Conservation (phyloP, 2,888 invertebrate genomes). For the Diaprepes abbreviatus region DNA sequence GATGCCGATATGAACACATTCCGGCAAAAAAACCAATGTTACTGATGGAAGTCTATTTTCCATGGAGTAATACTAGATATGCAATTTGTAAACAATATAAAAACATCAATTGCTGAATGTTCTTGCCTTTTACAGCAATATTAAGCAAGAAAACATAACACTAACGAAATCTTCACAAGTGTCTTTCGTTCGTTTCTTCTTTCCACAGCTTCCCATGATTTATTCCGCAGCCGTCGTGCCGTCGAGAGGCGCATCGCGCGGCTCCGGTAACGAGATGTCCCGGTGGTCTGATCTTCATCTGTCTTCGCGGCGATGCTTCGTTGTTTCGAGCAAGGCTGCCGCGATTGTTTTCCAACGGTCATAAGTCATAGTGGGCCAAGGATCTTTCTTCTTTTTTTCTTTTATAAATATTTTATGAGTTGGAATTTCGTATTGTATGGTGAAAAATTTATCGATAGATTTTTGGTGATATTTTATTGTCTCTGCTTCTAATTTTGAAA, state of each 20-base stretch:
- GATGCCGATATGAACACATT: too few relatives aligned
- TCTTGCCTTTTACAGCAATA: too few relatives aligned
- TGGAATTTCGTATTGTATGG: constrained; percentile 24
- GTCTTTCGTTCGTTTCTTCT: constrained; percentile 30
- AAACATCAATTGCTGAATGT: too few relatives aligned
- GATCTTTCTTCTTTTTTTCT: constrained; percentile 41
- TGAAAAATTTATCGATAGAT: background rate
- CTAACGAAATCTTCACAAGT: constrained; percentile 32
- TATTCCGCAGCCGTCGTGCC: constrained; percentile 48
- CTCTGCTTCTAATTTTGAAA: too few relatives aligned
- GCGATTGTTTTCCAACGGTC: constrained; percentile 49
- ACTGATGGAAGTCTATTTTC: too few relatives aligned
- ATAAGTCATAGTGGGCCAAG: constrained; percentile 51
- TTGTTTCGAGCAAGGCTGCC: constrained; percentile 47
- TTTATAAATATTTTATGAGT: constrained; percentile 37
- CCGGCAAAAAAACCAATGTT: too few relatives aligned
- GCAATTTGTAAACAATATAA: too few relatives aligned
- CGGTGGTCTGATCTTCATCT: constrained; percentile 66
- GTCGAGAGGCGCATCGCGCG: constrained; percentile 47
- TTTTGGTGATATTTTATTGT: background rate
- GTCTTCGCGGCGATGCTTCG: constrained; percentile 55
- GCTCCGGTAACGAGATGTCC: constrained; percentile 65
- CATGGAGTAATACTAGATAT: too few relatives aligned
- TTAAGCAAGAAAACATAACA: too few relatives aligned
- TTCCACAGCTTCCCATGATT: constrained; percentile 47